Evolutionary conservation across 2,113 vertebrate genomes (phyloP).

Genomic region (Sula dactylatra): DNA sequence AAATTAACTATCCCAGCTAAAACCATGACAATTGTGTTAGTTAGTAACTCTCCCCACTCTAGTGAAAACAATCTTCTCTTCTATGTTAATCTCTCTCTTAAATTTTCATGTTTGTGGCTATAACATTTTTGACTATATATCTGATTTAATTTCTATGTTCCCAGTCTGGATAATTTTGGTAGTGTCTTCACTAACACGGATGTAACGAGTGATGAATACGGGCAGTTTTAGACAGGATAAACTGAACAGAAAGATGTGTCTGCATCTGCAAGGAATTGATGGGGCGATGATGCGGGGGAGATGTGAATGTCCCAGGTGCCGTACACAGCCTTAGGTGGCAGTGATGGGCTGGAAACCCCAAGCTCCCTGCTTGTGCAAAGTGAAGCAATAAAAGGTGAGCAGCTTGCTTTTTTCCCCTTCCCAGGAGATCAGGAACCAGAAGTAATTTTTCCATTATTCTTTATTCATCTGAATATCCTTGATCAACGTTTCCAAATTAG

Average conservation of each 20-base stretch:
- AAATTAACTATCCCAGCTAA: too few relatives aligned
- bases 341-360: neutral
- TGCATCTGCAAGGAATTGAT: rapidly evolving
- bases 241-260: neutral
- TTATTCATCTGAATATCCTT: neutral
- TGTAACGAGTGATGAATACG: rapidly evolving
- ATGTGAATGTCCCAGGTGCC: rapidly evolving
- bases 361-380: rapidly evolving
- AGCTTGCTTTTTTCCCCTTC: too few relatives aligned
- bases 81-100: neutral
- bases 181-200: neutral
- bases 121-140: neutral
- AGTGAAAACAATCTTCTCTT: neutral
- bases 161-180: too few relatives aligned
- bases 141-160: neutral
- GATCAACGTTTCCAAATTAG: neutral
- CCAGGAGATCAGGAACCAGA: neutral
- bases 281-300: too few relatives aligned
- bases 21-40: neutral
- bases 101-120: neutral
- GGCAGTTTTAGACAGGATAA: neutral
- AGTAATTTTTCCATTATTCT: neutral
- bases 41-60: too few relatives aligned
- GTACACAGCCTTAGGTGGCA: neutral
- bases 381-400: neutral